A percentile compares a stretch with the other conserved stretches of the same genome.
Evolutionary conservation across 2,113 vertebrate genomes (phyloP).

Genomic region (Baryphthengus martii): DNA sequence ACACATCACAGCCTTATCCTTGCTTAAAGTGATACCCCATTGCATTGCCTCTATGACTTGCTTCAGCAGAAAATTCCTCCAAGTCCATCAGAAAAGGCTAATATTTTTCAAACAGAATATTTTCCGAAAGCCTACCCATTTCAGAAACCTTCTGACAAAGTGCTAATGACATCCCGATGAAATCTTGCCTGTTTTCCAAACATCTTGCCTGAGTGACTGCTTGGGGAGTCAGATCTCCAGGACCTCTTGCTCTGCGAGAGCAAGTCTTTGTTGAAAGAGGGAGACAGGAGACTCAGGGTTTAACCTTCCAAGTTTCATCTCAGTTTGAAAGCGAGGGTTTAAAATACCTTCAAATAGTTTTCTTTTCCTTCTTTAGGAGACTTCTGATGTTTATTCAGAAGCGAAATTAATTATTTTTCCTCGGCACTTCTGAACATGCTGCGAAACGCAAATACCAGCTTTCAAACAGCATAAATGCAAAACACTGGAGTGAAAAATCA

Average conservation of each 20-base stretch:
- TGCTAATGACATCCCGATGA: neutral
- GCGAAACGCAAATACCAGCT: neutral
- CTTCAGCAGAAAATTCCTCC: neutral
- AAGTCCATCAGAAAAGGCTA: neutral
- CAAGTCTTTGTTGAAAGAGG: neutral
- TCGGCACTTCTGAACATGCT: neutral
- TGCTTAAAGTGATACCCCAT: neutral
- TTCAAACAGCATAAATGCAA: neutral
- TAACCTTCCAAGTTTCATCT: neutral
- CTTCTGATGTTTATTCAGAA: neutral
- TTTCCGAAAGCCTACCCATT: neutral
- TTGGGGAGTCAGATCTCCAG: neutral
- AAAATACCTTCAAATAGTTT: neutral
- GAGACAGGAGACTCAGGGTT: neutral
- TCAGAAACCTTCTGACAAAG: neutral
- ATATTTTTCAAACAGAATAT: neutral
- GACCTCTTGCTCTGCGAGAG: neutral
- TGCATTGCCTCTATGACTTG: neutral
- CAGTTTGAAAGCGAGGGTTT: neutral
- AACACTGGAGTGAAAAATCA: neutral
- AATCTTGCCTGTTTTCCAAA: neutral
- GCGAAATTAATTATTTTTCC: slow-evolving; percentile 17
- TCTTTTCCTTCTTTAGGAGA: neutral
- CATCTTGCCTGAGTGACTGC: neutral
- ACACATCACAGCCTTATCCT: neutral